Conservation (phyloP, 2,888 invertebrate genomes). For the Falcaria lacertinaria region DNA sequence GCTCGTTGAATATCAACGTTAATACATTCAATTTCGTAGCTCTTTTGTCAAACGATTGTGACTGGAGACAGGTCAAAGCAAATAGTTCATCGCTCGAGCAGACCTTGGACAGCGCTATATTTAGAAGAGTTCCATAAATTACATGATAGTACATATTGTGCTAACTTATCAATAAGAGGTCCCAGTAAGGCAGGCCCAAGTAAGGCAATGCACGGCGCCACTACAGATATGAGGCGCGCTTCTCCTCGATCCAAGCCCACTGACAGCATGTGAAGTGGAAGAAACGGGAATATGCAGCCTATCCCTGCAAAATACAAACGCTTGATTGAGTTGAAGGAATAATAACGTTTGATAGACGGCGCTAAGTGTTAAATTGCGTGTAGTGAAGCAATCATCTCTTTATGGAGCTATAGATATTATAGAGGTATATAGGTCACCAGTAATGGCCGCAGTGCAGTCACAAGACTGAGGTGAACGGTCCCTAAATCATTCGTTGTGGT, state of each 20-base stretch:
- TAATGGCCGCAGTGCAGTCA: conserved; percentile 30
- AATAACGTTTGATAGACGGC: conserved; percentile 1
- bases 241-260: conserved; percentile 87
- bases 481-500: conserved; percentile 48
- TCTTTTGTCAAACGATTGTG: background rate
- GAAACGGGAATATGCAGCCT: conserved; percentile 89
- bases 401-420: conserved; percentile 17
- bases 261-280: conserved; percentile 87
- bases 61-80: background rate
- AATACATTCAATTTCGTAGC: background rate
- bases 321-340: too few relatives aligned
- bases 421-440: conserved; percentile 25
- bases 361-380: conserved; percentile 15
- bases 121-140: conserved; percentile 7
- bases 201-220: conserved; percentile 88
- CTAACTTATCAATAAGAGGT: conserved; percentile 87
- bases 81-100: background rate
- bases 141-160: conserved; percentile 9
- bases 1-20: background rate
- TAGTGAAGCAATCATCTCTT: conserved; percentile 10
- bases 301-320: conserved; percentile 83
- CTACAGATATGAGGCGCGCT: conserved; percentile 87
- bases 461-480: conserved; percentile 62
- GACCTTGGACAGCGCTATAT: background rate
- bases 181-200: conserved; percentile 89